phyloP scores from a whole-genome alignment of 1,140 invertebrate genomes.

The Aphis gossypii region DNA sequence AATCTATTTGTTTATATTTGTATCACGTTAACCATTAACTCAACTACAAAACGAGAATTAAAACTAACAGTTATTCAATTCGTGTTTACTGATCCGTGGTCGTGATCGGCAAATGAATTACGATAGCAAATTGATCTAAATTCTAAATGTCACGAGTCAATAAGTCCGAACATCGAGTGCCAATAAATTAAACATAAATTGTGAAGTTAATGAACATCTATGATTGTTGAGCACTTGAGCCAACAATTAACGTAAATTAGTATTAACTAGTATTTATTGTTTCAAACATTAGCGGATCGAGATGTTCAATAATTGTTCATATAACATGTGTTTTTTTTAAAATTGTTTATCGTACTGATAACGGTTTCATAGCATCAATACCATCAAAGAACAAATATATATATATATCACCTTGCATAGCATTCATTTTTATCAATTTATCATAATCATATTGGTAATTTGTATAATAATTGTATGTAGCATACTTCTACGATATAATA shows the following conservation, averaged over 20 bases:
- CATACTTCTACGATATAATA: too few species aligned
- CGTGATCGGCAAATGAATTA: background rate
- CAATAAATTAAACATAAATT: background rate
- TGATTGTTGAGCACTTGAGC: background rate
- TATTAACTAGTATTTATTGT: background rate
- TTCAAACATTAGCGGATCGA: background rate
- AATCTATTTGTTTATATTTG: background rate
- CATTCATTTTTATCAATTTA: too few species aligned
- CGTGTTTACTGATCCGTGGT: background rate
- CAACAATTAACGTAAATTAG: background rate
- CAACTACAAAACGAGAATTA: background rate
- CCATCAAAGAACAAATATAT: too few species aligned
- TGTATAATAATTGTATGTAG: too few species aligned
- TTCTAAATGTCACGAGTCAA: background rate
- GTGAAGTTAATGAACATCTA: background rate
- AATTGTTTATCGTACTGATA: conserved; percentile 32
- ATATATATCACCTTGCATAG: too few species aligned
- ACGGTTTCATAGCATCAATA: background rate
- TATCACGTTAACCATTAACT: background rate
- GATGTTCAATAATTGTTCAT: background rate
- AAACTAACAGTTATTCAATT: background rate
- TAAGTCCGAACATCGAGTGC: background rate
- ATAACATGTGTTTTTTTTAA: conserved; percentile 43
- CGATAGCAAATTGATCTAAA: background rate
- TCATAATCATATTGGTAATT: too few species aligned